Conservation (phyloP, 2,888 invertebrate genomes). For the Onthophagus sagittarius region DNA sequence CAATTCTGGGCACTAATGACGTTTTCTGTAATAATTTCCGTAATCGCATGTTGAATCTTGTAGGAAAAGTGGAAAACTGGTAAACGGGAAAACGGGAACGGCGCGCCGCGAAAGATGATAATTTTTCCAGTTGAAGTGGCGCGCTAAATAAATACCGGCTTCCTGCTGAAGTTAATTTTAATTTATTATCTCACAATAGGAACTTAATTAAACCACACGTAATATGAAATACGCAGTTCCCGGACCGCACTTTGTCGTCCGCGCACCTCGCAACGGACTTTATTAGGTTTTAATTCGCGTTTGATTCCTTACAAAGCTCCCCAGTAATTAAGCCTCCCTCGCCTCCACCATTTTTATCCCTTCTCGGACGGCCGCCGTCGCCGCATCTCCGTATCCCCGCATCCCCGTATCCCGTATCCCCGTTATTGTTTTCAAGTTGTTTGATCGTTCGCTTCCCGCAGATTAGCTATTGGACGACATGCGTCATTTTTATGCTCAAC, state of each 20-base stretch:
- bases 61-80: too few relatives aligned
- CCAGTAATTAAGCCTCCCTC: neutral
- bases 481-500: conserved; percentile 29
- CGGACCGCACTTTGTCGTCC: neutral
- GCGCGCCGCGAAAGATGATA: neutral
- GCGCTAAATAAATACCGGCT: neutral
- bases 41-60: neutral
- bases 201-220: conserved; percentile 6
- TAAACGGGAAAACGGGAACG: neutral
- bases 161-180: neutral
- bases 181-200: neutral
- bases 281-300: neutral
- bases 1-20: neutral
- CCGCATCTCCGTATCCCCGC: too few relatives aligned
- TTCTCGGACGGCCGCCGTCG: neutral
- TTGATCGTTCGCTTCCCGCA: conserved; percentile 16
- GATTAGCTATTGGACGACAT: conserved; percentile 23
- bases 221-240: neutral
- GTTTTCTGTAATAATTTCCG: neutral
- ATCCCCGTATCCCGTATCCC: neutral
- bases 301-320: neutral
- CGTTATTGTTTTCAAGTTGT: conserved; percentile 13
- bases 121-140: neutral
- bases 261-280: neutral
- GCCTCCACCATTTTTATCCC: neutral